Conservation (phyloP, 2,113 vertebrate genomes). For the Turnix velox region DNA sequence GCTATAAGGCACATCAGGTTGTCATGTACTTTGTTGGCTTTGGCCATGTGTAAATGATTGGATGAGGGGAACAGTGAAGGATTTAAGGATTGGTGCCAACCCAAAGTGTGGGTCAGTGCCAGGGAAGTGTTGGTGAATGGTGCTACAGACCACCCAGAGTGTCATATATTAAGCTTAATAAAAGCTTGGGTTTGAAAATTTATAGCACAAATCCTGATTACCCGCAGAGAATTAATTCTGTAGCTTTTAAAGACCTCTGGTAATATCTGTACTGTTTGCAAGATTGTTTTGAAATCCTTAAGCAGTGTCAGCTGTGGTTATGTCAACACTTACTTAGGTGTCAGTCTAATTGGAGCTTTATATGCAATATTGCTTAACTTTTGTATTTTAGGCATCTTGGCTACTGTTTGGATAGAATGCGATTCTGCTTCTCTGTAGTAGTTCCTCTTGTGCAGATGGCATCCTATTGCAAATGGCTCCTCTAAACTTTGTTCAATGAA, state of each 20-base stretch:
- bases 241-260: not conserved
- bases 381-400: not conserved
- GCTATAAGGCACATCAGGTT: not conserved
- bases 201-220: not conserved
- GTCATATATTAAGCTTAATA: not conserved
- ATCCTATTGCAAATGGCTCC: not conserved
- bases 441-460: not conserved
- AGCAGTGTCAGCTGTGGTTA: not conserved
- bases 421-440: not conserved
- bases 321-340: not conserved
- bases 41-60: not conserved
- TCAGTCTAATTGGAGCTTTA: not conserved
- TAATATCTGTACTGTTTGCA: not conserved
- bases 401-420: not conserved
- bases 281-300: not conserved
- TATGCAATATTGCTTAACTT: not conserved
- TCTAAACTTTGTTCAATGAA: not conserved
- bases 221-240: not conserved
- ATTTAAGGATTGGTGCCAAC: not conserved
- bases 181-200: not conserved
- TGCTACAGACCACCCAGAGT: not conserved
- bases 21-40: slow-evolving; percentile 28
- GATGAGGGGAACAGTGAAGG: not conserved
- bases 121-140: not conserved
- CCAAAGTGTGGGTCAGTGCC: not conserved